Conservation (phyloP, 2,113 vertebrate genomes). For the Dipodomys stephensi region DNA sequence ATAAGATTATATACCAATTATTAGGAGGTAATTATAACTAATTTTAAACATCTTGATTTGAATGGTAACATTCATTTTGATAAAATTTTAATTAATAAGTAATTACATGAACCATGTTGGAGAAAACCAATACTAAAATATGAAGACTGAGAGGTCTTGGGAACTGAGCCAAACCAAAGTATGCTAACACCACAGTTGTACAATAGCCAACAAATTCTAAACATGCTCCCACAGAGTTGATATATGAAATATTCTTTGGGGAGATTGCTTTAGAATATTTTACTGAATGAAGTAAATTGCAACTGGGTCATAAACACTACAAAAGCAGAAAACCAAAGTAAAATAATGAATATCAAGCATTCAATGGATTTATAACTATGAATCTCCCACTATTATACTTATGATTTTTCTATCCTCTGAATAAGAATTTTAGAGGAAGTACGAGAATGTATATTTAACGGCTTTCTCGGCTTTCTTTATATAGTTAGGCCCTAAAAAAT, state of each 20-base stretch:
- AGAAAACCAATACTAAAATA: constrained; percentile 17
- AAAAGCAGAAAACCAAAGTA: constrained; percentile 42
- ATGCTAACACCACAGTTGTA: background rate
- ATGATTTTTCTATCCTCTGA: background rate
- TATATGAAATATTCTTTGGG: constrained; percentile 32
- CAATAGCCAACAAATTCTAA: constrained; percentile 20
- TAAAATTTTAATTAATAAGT: constrained; percentile 32
- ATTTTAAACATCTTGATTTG: constrained; percentile 51
- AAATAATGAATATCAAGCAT: background rate
- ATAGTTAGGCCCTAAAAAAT: background rate
- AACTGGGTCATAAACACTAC: background rate
- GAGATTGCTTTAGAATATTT: constrained; percentile 33
- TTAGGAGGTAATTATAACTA: background rate
- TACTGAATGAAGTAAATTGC: constrained; percentile 26
- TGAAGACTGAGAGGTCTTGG: background rate
- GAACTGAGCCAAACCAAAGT: constrained; percentile 46
- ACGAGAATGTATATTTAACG: background rate
- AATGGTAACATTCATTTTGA: constrained; percentile 4
- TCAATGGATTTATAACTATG: background rate
- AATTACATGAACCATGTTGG: background rate
- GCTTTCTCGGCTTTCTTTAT: background rate
- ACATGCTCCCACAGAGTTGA: background rate
- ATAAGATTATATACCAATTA: constrained; percentile 11
- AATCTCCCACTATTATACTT: background rate
- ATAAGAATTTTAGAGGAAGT: constrained; percentile 11